phyloP scores from a whole-genome alignment of 2,797 vertebrate genomes.

The Sebastolobus alascanus region DNA sequence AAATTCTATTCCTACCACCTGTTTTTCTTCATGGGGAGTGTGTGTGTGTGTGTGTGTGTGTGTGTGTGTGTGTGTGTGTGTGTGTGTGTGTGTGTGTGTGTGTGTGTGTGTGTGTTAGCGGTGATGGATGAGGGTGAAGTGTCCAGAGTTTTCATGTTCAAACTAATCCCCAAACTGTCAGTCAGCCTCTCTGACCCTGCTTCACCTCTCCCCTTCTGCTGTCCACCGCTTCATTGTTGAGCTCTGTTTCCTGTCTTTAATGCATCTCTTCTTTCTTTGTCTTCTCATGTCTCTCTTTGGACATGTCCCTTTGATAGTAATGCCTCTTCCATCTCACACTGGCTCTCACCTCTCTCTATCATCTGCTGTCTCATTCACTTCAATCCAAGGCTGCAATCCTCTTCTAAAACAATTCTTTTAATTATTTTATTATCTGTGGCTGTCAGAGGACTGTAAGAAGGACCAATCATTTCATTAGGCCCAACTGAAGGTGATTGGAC shows the following conservation, averaged over 20 bases:
- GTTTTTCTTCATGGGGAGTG: not conserved
- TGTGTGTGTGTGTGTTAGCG: slow-evolving; percentile 1
- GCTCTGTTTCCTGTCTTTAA: not conserved
- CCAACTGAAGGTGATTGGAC: no score
- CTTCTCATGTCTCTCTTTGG: slow-evolving; percentile 7
- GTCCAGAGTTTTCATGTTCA: slow-evolving; percentile 38
- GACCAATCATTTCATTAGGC: no score
- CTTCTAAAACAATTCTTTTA: no score
- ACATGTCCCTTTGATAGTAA: slow-evolving; percentile 1
- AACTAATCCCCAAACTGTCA: slow-evolving; percentile 51
- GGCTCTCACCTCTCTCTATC: not conserved
- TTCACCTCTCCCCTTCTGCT: slow-evolving; percentile 14
- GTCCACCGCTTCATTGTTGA: not conserved
- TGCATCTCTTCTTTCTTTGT: slow-evolving; percentile 4
- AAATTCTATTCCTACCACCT: not conserved
- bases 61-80: no score
- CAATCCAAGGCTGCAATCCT: no score
- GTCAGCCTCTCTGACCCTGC: slow-evolving; percentile 38
- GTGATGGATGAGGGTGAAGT: slow-evolving; percentile 38
- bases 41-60: not conserved
- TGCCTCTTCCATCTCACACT: not conserved
- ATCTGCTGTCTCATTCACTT: not conserved
- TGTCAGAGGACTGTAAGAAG: no score
- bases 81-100: no score
- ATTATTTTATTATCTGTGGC: no score